Evolutionary conservation across 2,888 invertebrate species (phyloP).

Genomic region (Cybosia mesomella): DNA sequence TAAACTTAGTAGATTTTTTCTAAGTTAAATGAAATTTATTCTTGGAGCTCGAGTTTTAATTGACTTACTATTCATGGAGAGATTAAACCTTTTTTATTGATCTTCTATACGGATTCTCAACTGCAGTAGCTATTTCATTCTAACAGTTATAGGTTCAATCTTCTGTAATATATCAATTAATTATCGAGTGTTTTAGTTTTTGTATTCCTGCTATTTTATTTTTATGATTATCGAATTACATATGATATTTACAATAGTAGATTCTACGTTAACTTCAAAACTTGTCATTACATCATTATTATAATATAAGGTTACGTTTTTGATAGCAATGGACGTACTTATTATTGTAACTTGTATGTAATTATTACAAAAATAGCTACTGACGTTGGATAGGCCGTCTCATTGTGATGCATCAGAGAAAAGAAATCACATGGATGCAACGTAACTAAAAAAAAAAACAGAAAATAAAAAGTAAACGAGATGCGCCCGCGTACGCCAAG

Average conservation of each 20-base stretch:
- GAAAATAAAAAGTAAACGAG: constrained; percentile 72
- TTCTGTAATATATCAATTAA: not conserved
- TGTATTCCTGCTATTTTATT: not conserved
- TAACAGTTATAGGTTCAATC: not conserved
- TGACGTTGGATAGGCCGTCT: constrained; percentile 81
- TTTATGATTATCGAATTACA: not conserved
- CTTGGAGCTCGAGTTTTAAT: constrained; percentile 39
- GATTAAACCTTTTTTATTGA: constrained; percentile 17
- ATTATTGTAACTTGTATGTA: constrained; percentile 58
- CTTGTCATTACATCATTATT: not conserved
- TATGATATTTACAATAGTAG: too few relatives aligned
- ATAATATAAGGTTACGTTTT: not conserved
- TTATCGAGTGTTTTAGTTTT: not conserved
- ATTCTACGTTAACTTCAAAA: not conserved
- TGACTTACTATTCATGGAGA: constrained; percentile 33
- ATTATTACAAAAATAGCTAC: constrained; percentile 79
- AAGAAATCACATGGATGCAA: constrained; percentile 83
- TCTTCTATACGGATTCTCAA: constrained; percentile 20
- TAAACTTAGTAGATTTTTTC: constrained; percentile 47
- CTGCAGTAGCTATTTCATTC: constrained; percentile 31
- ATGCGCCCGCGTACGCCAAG: constrained; percentile 83
- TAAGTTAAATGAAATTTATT: constrained; percentile 32
- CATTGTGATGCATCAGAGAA: constrained; percentile 84
- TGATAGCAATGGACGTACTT: constrained; percentile 18
- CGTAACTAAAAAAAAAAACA: constrained; percentile 71